Evolutionary conservation across 2,888 invertebrate species (phyloP).

Genomic region (Chaetoderma sp.): DNA sequence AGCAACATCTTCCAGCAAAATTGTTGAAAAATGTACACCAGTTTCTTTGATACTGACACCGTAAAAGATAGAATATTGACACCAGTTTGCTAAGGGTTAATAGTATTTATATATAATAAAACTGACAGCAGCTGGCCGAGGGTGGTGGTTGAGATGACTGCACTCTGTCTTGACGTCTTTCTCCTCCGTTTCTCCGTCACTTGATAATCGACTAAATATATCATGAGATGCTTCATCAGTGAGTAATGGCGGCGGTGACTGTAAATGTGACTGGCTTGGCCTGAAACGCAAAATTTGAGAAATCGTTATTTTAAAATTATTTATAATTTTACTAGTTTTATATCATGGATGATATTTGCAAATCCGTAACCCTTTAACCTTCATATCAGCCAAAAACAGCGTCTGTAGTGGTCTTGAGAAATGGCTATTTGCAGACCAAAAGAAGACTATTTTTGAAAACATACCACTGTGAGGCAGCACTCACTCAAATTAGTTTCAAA

Average conservation of each 20-base stretch:
- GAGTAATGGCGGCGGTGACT: constrained; percentile 23
- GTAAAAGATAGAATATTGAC: no score
- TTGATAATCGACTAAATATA: constrained; percentile 18
- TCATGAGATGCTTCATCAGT: constrained; percentile 37
- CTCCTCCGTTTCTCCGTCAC: constrained; percentile 43
- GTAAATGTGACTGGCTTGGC: constrained; percentile 22
- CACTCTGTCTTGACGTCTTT: constrained; percentile 44
- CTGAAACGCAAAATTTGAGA: constrained; percentile 17
- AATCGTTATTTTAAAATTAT: no score
- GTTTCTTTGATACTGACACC: no score
- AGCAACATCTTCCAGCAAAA: no score
- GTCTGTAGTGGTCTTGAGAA: no score
- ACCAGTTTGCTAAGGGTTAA: no score
- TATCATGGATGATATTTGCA: constrained; percentile 19
- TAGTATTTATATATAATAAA: background rate
- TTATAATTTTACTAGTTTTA: background rate
- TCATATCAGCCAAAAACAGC: no score
- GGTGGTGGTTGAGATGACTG: constrained; percentile 56
- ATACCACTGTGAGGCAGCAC: constrained; percentile 23
- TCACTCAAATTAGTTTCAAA: no score
- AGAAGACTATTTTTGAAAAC: no score
- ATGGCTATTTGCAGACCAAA: no score
- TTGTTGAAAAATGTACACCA: no score
- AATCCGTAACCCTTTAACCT: no score
- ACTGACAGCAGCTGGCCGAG: constrained; percentile 63